These are phyloP conservation scores for Aphrocallistes beatrix DNA, from an alignment of 37 sponge, comb jelly and placozoan species.

Conservation along the genomic window DNA sequence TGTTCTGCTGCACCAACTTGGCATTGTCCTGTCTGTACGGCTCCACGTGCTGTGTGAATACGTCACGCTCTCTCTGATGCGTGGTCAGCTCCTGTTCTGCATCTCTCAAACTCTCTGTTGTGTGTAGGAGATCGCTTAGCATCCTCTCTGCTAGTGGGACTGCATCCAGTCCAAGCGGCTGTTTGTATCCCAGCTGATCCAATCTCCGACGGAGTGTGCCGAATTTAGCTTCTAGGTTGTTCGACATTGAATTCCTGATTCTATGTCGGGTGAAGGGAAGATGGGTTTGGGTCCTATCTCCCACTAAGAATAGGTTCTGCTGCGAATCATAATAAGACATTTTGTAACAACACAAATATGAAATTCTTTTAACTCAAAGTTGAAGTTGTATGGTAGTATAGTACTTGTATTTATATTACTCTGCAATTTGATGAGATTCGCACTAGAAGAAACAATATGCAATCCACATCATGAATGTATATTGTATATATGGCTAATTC, in stretches of 20 bases:
- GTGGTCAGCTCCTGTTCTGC: conserved; percentile 57
- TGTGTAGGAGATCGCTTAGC: conserved; percentile 90
- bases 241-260: conserved; percentile 19
- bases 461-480: too few species aligned
- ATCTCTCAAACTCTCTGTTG: conserved; percentile 85
- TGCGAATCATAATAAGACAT: neutral
- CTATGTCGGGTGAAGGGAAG: neutral
- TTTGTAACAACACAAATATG: too few species aligned
- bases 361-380: too few species aligned
- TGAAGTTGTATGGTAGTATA: too few species aligned
- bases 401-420: too few species aligned
- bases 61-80: conserved; percentile 46
- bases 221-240: conserved; percentile 71
- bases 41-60: conserved; percentile 63
- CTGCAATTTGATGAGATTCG: too few species aligned
- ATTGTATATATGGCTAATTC: too few species aligned
- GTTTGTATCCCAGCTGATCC: conserved; percentile 96
- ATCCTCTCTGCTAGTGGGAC: conserved; percentile 84
- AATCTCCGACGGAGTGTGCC: conserved; percentile 73
- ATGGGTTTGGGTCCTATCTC: neutral
- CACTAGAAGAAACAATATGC: too few species aligned
- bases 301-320: neutral
- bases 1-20: conserved; percentile 76
- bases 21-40: conserved; percentile 91
- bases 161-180: conserved; percentile 76